Base-by-base conservation (phyloP, 2,113 vertebrate genomes). In the Hipposideros armiger region DNA sequence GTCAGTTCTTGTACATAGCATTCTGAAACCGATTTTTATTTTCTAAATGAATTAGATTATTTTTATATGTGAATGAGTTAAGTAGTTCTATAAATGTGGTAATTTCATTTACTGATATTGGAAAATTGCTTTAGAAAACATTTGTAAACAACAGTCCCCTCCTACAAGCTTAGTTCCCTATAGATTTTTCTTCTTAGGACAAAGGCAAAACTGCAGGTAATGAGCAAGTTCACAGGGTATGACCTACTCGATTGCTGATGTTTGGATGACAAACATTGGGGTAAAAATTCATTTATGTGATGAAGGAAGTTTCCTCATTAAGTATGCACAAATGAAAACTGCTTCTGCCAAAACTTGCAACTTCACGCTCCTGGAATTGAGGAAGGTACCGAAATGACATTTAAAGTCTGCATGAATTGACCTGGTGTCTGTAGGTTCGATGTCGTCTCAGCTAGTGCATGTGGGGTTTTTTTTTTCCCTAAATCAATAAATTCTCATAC, bases 401-500 rank as follows among this genome's bases (percentile, higher is more conserved):
- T 77, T 84, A 56, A 90, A 32, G 17, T 40, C 67, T 50, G 16
- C 0, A 66, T 36, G 28, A 62, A 66, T 64, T 86, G 76, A 92
- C 54, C 30, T 88, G 60, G 47, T 92, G 62, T 89, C 72, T 87
- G 24, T 47, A n/a, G 77, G 56, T 80, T 66, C 45, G 26, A 36
- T 30, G 24, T 58, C 81, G 56, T 74, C 45, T 92, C 24, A 72
- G 66, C 24, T 56, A 40, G n/a, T 88, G 15, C 81, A 20, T 54
- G 54, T 50, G 19, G 83, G 62, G 19, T 72, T 40, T 84, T 86
- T 50, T 78, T 64, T 15, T 19, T 15, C 5, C 14, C 28, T 19
- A 87, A 91, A 95, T 94, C 82, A 62, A 96, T 93, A 94, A 36
- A 94, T 86, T 70, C 67, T 95, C 76, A 74, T 86, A 92, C 22